These are phyloP conservation scores for Trichosurus vulpecula DNA, from an alignment of 2,797 vertebrate genomes.

Conservation along the genomic window DNA sequence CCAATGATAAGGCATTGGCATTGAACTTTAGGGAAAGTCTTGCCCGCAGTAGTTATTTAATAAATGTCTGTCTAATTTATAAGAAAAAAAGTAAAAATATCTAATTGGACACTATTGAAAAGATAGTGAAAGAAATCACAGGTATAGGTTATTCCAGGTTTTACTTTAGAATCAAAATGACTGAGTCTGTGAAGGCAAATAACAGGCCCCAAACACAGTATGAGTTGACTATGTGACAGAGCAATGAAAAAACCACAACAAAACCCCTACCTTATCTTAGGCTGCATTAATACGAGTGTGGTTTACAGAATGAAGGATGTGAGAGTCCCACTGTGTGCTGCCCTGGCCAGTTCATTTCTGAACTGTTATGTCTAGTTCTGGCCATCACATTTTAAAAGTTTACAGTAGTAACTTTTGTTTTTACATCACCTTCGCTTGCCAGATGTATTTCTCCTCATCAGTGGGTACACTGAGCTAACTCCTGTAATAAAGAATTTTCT, in stretches of 20 bases:
- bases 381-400: background rate
- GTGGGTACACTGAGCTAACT: background rate
- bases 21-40: background rate
- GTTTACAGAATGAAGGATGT: background rate
- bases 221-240: background rate
- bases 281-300: background rate
- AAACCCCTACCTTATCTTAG: background rate
- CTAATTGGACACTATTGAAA: background rate
- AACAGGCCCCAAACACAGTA: background rate
- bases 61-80: background rate
- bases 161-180: background rate
- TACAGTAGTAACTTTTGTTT: background rate
- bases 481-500: background rate
- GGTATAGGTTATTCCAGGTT: background rate
- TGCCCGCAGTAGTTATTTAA: background rate
- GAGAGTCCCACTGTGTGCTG: background rate
- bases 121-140: background rate
- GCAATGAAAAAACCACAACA: background rate
- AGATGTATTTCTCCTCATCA: background rate
- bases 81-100: background rate
- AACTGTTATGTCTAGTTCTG: background rate
- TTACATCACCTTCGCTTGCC: background rate
- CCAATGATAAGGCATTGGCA: background rate
- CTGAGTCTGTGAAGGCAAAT: background rate
- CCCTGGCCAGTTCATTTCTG: background rate